Percentiles rank a stretch among this genome's conserved stretches.
Evolutionary conservation across 2,113 vertebrate genomes (phyloP).

Genomic region (Clarias gariepinus): DNA sequence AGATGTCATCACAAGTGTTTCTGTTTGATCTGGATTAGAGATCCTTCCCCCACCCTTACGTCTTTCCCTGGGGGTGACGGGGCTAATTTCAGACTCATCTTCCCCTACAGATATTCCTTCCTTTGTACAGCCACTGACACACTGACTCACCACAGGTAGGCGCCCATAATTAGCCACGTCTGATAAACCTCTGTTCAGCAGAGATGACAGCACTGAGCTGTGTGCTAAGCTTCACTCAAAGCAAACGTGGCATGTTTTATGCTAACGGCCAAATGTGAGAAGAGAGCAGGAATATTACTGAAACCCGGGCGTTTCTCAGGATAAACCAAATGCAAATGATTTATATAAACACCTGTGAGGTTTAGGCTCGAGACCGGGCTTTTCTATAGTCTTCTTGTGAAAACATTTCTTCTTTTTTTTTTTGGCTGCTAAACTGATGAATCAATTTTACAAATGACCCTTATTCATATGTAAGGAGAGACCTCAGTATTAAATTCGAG

Average conservation of each 20-base stretch:
- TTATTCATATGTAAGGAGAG: conserved; percentile 71
- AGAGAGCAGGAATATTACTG: neutral
- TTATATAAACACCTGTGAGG: conserved; percentile 11
- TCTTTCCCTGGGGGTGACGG: conserved; percentile 68
- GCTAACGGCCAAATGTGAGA: neutral
- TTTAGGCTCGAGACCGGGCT: neutral
- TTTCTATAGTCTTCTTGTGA: neutral
- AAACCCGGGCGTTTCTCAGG: neutral
- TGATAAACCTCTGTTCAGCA: conserved; percentile 44
- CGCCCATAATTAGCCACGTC: conserved; percentile 63
- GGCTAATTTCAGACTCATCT: conserved; percentile 76
- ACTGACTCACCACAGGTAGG: conserved; percentile 63
- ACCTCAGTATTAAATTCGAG: conserved; percentile 69
- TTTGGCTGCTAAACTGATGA: conserved; percentile 51
- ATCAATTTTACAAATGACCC: conserved; percentile 69
- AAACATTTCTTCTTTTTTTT: conserved; percentile 5
- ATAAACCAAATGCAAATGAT: conserved; percentile 2
- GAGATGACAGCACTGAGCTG: conserved; percentile 27
- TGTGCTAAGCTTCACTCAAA: neutral
- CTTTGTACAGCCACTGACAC: conserved; percentile 51
- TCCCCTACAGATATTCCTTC: conserved; percentile 59
- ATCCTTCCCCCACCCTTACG: conserved; percentile 56
- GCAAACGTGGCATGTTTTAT: neutral
- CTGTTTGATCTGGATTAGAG: conserved; percentile 64
- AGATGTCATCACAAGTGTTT: conserved; percentile 41